Percentiles rank a stretch among this genome's conserved stretches.
Evolutionary conservation across 2,113 vertebrate genomes (phyloP).

Genomic region (Hyperoodon ampullatus): DNA sequence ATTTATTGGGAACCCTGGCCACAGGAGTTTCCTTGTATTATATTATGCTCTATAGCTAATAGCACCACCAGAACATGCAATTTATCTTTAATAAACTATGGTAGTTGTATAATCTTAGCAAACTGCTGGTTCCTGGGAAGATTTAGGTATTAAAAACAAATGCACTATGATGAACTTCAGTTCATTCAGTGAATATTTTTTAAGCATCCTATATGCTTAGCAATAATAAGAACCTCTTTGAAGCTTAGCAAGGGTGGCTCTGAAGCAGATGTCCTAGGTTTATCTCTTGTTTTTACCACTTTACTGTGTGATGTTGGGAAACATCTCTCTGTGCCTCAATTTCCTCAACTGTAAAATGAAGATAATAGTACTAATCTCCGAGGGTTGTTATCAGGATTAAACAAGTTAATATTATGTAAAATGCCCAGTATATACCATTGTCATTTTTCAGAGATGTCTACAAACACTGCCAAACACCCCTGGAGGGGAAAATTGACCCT

Average conservation of each 20-base stretch:
- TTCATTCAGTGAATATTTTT: not conserved
- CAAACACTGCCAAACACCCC: not conserved
- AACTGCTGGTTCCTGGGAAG: not conserved
- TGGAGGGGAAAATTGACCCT: not conserved
- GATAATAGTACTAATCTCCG: not conserved
- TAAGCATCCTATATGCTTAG: not conserved
- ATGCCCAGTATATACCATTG: not conserved
- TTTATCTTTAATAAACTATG: not conserved
- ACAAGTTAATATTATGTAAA: not conserved
- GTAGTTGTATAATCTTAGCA: not conserved
- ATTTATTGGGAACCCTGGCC: not conserved
- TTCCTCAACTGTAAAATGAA: not conserved
- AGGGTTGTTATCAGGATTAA: not conserved
- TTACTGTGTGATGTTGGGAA: not conserved
- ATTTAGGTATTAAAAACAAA: not conserved
- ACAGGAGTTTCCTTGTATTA: not conserved
- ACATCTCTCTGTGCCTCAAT: not conserved
- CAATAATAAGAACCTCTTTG: not conserved
- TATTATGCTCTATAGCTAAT: not conserved
- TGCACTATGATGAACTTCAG: not conserved
- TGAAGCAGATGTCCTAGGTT: not conserved
- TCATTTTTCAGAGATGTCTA: not conserved
- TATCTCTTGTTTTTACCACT: not conserved
- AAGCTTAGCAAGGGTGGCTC: not conserved
- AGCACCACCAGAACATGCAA: not conserved